Evolutionary conservation across 2,113 vertebrate species (phyloP), one percentile per base, ranked within the genome.

Genomic region (Cercopithecus mona): DNA sequence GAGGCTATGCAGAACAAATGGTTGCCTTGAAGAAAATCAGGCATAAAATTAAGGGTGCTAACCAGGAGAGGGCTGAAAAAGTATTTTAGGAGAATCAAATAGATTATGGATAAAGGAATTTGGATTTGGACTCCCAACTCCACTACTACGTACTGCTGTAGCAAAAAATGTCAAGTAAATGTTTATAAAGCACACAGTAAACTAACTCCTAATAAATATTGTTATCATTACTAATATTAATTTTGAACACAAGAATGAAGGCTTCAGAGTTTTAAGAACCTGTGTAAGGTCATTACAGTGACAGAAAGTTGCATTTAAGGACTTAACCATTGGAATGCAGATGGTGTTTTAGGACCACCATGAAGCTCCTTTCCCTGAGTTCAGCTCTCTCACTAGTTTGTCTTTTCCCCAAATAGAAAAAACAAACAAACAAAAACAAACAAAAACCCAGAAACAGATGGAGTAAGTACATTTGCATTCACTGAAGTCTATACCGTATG

Each of bases 101-200:
- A 11, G 40, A 59, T 12, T 43, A 48, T 12, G 17, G 11, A 0
- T 85, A 43, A n/a, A 73, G 32, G 10, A 6, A 18, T 52, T 23
- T 73, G 35, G 6, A 3, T 40, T 2, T 57, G 4, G 14, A 66
- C 38, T 80, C 18, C n/a, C 5, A 82, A 8, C 1, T 50, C 16
- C 6, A 5, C 16, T 2, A 1, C 27, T 30, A 13, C 2, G 3
- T 38, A 18, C 16, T 43, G 8, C 22, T 52, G 2, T n/a, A 64
- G 22, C 3, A 70, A 73, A 5, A 5, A 5, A 6, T 68, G 5
- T 52, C 43, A 82, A 14, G 10, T 8, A 82, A 35, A 55, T 2
- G 7, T 1, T 6, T 72, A 4, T 12, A 52, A 50, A 68, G 14
- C 70, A 30, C 22, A 35, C 30, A 7, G 9, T 40, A 40, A 35